A percentile compares a stretch with the other conserved stretches of the same genome.
Conservation (phyloP, 2,797 vertebrate species). For the Chromobotia macracanthus region DNA sequence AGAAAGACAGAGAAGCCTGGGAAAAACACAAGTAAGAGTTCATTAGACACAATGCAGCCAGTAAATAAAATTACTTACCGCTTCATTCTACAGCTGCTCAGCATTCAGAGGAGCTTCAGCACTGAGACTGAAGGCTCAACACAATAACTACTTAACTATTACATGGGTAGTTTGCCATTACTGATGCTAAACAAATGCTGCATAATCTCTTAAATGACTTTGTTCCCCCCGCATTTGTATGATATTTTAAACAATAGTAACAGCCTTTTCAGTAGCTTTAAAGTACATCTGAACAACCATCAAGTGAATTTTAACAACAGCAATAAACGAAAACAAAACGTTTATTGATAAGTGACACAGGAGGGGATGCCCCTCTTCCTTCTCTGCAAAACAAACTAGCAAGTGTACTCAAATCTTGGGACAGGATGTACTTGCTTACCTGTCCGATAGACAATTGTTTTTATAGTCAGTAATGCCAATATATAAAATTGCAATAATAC, state of each 20-base stretch:
- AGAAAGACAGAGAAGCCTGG: slow-evolving; percentile 50
- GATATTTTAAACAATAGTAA: neutral
- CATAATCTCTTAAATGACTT: neutral
- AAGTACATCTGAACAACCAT: neutral
- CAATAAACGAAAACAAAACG: neutral
- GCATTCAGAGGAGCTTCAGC: slow-evolving; percentile 18
- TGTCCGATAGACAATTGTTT: no score
- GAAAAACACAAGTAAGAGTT: slow-evolving; percentile 46
- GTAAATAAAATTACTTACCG: slow-evolving; percentile 58
- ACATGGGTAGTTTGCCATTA: slow-evolving; percentile 3
- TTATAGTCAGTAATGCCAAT: no score
- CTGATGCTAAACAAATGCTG: neutral
- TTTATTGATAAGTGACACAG: neutral
- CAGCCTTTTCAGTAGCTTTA: no score
- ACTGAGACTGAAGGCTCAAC: slow-evolving; percentile 6
- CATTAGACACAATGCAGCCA: slow-evolving; percentile 51
- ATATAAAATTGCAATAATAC: no score
- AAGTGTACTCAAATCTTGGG: neutral
- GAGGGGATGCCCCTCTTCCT: neutral
- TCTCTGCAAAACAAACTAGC: neutral
- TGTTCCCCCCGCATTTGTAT: neutral
- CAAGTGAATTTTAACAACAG: neutral
- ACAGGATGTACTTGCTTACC: no score
- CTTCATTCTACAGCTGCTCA: slow-evolving; percentile 45
- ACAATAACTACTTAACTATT: neutral